Percentiles rank a stretch among this genome's conserved stretches.
Conservation (phyloP, 2,113 vertebrate genomes). For the Tichodroma muraria region DNA sequence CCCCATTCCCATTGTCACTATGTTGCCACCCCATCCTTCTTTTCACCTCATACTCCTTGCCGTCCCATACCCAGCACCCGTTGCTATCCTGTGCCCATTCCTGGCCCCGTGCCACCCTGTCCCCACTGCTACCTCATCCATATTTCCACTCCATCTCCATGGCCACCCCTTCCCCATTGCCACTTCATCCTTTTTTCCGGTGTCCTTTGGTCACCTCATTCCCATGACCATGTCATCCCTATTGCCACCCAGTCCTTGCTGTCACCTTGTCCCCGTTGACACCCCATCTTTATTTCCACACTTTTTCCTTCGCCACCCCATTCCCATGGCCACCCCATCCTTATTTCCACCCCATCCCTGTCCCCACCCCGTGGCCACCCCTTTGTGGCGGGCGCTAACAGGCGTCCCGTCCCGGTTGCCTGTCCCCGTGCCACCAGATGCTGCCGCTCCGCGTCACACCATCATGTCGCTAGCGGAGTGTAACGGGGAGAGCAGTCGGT, state of each 20-base stretch:
- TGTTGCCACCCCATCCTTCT: background rate
- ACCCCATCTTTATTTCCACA: too few relatives aligned
- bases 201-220: accelerated
- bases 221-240: background rate
- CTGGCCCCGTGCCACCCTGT: background rate
- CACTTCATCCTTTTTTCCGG: background rate
- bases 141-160: too few relatives aligned
- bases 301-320: accelerated
- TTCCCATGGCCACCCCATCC: too few relatives aligned
- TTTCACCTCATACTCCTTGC: background rate
- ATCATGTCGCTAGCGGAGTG: conserved; percentile 53
- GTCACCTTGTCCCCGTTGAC: background rate
- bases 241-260: background rate
- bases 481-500: conserved; percentile 53
- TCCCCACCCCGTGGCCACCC: background rate
- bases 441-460: conserved; percentile 48
- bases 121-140: background rate
- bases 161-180: accelerated
- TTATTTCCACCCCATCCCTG: too few relatives aligned
- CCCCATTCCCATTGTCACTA: background rate
- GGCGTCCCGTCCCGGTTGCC: conserved; percentile 9
- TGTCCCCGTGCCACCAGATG: conserved; percentile 65
- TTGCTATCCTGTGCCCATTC: background rate
- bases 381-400: conserved; percentile 34
- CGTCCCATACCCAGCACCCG: accelerated